Evolutionary conservation across 2,888 invertebrate species (phyloP), one percentile per base, ranked within the genome.

Genomic region (Oxyscelio sp.): DNA sequence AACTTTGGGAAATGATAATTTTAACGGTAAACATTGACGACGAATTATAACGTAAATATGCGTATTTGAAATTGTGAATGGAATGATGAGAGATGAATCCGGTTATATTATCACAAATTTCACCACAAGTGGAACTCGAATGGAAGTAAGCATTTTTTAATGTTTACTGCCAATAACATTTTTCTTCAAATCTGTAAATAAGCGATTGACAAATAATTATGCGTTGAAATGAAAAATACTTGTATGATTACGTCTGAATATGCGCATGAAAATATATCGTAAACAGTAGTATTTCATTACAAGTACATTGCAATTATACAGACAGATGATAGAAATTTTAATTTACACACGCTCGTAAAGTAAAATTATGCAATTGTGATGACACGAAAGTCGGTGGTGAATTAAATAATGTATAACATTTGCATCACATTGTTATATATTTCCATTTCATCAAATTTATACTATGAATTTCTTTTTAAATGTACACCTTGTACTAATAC

Each of bases 11-110:
- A 52, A 56, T 34, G 21, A 68, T 80, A 52, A 15, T 43, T 73
- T 73, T 63, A 73, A 80, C 68, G 73, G 74, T 79, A 74, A 22
- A 80, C 21, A 45, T 24, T 74, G 54, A 61, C 54, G 61, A 81
- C 54, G 73, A 59, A 68, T 74, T 63, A 56, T 74, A 40, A 80
- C 27, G 54, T 68, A 66, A 66, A 59, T 54, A 34, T 13, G 19
- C 13, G 27, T 43, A 34, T 34, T 50, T 45, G 59, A 74, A 61
- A 63, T 34, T 24, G 52, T 22, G 38, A 52, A 78, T 40, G 54
- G 21, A 63, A 52, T 56, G 68, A 43, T 45, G 56, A 19, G 27
- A 45, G 66, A 40, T 66, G 43, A 78, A 68, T 68, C 59, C 50
- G 48, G 58, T 66, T 77, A 48, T 13, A 15, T 59, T 74, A 58